Conservation (phyloP, 2,113 vertebrate species). For the Psilopsiagon aurifrons region DNA sequence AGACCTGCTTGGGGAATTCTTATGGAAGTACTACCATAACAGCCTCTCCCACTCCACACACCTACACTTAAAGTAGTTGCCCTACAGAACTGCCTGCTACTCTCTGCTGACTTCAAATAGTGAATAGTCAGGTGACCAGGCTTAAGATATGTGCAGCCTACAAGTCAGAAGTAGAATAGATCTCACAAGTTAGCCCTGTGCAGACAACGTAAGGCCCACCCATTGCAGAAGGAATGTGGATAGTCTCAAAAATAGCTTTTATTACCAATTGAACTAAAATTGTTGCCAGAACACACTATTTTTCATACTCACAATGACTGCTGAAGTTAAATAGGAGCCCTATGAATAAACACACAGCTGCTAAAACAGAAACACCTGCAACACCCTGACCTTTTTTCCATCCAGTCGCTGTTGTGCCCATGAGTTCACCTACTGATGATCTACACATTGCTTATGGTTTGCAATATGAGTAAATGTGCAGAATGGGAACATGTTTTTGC, state of each 20-base stretch:
- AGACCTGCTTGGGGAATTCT: neutral
- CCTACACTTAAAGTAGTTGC: neutral
- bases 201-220: neutral
- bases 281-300: neutral
- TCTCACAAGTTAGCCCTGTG: neutral
- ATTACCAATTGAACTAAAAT: neutral
- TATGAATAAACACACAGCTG: neutral
- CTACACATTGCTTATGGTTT: neutral
- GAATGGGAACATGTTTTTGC: neutral
- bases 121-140: neutral
- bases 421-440: neutral
- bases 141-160: neutral
- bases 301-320: neutral
- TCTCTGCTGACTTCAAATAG: neutral
- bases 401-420: neutral
- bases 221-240: neutral
- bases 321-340: neutral
- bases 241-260: neutral
- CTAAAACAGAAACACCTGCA: neutral
- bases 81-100: neutral
- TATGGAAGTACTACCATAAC: neutral
- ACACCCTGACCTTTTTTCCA: neutral
- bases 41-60: neutral
- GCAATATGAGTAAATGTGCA: neutral
- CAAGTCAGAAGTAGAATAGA: neutral